These are phyloP conservation scores for Echinometra lucunter DNA, from an alignment of 53 echinoderm and acorn worm species.

Conservation along the genomic window DNA sequence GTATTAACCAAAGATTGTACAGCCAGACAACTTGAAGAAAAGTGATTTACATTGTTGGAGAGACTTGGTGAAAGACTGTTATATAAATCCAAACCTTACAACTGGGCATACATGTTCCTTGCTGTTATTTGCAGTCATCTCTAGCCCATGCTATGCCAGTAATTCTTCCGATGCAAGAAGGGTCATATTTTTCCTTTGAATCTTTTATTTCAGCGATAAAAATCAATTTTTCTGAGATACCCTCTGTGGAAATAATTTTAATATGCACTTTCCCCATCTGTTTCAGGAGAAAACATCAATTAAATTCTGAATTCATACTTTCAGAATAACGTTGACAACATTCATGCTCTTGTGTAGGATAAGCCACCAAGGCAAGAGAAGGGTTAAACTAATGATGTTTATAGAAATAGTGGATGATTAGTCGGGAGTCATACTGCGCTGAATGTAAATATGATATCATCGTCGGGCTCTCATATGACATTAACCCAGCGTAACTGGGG, in stretches of 20 bases:
- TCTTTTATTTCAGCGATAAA: neutral
- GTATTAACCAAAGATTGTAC: no score
- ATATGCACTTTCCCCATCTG: neutral
- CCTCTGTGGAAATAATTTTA: neutral
- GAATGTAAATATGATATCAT: conserved; percentile 16
- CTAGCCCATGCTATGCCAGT: no score
- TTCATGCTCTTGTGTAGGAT: neutral
- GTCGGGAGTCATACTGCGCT: conserved; percentile 4
- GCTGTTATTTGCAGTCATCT: no score
- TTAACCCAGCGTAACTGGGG: neutral
- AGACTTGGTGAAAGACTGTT: no score
- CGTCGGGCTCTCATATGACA: neutral
- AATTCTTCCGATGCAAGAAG: no score
- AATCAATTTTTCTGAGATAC: neutral
- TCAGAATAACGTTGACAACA: neutral
- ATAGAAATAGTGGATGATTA: neutral
- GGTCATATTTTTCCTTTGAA: neutral
- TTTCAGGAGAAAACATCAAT: neutral
- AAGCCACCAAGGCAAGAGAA: neutral
- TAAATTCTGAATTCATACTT: neutral
- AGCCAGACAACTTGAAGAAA: no score
- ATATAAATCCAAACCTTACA: no score
- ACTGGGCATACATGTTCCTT: no score
- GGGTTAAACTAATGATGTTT: conserved; percentile 5
- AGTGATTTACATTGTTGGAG: no score